phyloP scores from a whole-genome alignment of 2,888 invertebrate genomes.

The Hofmannophila pseudospretella region DNA sequence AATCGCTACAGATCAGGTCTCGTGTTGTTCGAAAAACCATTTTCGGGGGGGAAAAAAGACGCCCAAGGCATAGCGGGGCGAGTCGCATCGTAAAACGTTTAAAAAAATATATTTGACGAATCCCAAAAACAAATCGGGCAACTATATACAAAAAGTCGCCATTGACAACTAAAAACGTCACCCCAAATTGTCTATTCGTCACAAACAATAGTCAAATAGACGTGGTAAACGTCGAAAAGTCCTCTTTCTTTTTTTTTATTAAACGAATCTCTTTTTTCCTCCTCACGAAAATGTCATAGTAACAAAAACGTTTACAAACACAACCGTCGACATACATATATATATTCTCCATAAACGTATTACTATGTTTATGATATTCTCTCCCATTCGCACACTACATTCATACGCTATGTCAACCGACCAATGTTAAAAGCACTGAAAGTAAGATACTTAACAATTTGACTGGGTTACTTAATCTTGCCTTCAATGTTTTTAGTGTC shows the following conservation, averaged over 20 bases:
- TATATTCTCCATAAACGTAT: no score
- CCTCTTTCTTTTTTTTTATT: conserved; percentile 32
- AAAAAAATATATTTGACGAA: conserved; percentile 49
- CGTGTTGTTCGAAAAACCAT: conserved; percentile 6
- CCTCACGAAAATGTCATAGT: conserved; percentile 48
- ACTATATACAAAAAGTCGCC: conserved; percentile 38
- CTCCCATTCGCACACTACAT: conserved; percentile 15
- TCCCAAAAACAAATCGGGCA: conserved; percentile 38
- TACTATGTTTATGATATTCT: conserved; percentile 16
- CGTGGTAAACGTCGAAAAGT: conserved; percentile 36
- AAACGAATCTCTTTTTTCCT: conserved; percentile 39
- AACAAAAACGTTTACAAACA: conserved; percentile 59
- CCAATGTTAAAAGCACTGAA: conserved; percentile 16
- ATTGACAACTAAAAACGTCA: conserved; percentile 36
- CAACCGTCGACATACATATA: conserved; percentile 49
- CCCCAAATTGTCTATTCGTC: conserved; percentile 25
- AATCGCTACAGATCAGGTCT: background rate
- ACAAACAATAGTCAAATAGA: conserved; percentile 26
- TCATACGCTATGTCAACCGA: conserved; percentile 21
- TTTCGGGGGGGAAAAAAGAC: conserved; percentile 22
- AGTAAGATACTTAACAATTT: conserved; percentile 19
- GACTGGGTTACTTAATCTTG: no score
- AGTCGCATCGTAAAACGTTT: conserved; percentile 41
- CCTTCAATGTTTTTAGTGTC: conserved; percentile 4
- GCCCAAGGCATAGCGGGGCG: conserved; percentile 12